Conservation (phyloP, 2,888 invertebrate species). For the Cantharis nigra region DNA sequence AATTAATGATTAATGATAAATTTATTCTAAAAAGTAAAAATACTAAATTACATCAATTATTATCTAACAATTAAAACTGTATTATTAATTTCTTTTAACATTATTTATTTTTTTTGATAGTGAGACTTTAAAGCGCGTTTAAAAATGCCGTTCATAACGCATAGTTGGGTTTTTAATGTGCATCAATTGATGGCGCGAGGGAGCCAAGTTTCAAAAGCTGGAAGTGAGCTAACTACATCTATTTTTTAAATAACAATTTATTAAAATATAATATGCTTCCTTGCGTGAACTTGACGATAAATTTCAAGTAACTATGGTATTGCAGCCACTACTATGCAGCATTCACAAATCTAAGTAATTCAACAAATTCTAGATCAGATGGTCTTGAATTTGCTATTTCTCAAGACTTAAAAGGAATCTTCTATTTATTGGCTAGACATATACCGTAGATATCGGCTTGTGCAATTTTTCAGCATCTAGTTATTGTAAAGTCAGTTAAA, state of each 20-base stretch:
- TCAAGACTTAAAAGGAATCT: conserved; percentile 31
- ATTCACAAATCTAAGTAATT: conserved; percentile 23
- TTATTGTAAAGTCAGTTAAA: conserved; percentile 37
- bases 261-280: neutral
- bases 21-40: no score
- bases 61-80: no score
- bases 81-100: no score
- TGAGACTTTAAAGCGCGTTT: no score
- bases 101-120: no score
- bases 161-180: no score
- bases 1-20: no score
- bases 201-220: no score
- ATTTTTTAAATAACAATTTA: neutral
- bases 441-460: conserved; percentile 29
- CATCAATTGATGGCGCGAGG: no score
- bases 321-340: neutral
- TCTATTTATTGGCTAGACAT: conserved; percentile 31
- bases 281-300: neutral
- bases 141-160: no score
- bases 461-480: conserved; percentile 34
- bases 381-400: conserved; percentile 29
- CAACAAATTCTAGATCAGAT: conserved; percentile 31
- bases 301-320: neutral
- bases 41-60: no score
- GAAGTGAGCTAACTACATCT: neutral